These are phyloP conservation scores for Cacatua alba DNA, from an alignment of 2,113 vertebrate species.

Conservation along the genomic window DNA sequence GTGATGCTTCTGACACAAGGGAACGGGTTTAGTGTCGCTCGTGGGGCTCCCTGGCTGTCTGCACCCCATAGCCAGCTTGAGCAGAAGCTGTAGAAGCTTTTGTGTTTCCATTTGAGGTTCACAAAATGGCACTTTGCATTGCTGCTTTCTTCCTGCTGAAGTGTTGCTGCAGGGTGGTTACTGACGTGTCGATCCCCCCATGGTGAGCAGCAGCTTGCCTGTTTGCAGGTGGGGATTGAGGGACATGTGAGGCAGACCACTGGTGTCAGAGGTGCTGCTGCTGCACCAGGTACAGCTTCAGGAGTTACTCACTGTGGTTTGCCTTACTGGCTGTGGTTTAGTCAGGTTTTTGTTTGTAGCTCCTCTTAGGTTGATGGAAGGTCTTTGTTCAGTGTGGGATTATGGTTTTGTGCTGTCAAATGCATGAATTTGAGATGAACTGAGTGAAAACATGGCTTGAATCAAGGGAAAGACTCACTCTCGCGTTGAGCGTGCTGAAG, in stretches of 20 bases:
- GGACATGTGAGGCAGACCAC: not conserved
- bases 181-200: fast-evolving
- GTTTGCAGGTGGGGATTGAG: not conserved
- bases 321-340: not conserved
- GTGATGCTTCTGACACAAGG: fast-evolving
- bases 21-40: fast-evolving
- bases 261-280: not conserved
- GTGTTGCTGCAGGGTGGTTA: fast-evolving
- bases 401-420: not conserved
- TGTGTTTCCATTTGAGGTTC: not conserved
- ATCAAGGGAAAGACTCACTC: not conserved
- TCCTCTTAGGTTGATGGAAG: not conserved
- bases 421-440: not conserved
- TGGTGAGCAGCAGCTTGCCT: not conserved
- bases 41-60: fast-evolving
- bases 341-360: fast-evolving
- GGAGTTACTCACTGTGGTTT: not conserved
- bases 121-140: not conserved
- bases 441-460: not conserved
- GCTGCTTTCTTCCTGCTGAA: not conserved
- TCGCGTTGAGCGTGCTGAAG: not conserved
- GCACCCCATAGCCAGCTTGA: fast-evolving
- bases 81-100: not conserved
- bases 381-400: not conserved
- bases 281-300: not conserved